Conservation (phyloP, 2,797 vertebrate genomes). For the Rhincodon typus region DNA sequence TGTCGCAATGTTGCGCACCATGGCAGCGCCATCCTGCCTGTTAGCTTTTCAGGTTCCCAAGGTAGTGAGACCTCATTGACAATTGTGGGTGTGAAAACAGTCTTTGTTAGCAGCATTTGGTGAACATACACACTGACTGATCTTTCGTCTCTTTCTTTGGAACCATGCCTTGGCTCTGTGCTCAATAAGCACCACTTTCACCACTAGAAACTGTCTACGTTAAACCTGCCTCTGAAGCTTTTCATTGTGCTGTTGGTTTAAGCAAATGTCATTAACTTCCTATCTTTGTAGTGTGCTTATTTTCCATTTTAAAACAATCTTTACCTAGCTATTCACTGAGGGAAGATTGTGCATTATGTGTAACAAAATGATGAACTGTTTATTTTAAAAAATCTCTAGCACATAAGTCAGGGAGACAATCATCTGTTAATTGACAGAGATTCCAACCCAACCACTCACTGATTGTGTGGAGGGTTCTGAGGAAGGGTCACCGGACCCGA, state of each 20-base stretch:
- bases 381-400: background rate
- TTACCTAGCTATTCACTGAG: background rate
- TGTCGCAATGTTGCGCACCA: background rate
- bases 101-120: background rate
- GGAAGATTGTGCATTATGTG: background rate
- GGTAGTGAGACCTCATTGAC: background rate
- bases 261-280: background rate
- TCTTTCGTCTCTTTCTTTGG: too few species aligned
- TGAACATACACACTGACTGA: background rate
- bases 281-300: background rate
- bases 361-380: background rate
- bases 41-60: background rate
- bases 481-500: too few species aligned
- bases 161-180: too few species aligned
- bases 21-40: background rate
- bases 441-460: background rate
- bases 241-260: background rate
- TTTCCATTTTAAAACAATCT: background rate
- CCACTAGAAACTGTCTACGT: background rate
- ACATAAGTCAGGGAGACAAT: background rate
- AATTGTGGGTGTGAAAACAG: background rate
- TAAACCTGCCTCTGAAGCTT: too few species aligned
- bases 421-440: background rate
- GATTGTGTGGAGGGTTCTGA: too few species aligned
- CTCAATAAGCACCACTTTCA: too few species aligned